phyloP scores from a whole-genome alignment of 2,113 vertebrate species.

The Balaeniceps rex region DNA sequence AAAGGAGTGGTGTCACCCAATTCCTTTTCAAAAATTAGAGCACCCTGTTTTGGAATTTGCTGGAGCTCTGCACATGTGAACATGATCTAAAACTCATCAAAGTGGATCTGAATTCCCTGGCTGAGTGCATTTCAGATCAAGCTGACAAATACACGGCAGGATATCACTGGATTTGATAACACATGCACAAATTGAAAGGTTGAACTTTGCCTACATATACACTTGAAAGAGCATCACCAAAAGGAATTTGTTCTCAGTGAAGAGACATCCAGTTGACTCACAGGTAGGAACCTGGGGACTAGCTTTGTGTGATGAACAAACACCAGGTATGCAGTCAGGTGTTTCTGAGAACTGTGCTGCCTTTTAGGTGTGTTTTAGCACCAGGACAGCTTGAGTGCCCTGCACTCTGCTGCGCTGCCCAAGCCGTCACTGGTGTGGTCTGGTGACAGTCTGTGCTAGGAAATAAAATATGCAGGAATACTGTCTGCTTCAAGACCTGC shows the following conservation, averaged over 20 bases:
- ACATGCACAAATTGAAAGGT: not conserved
- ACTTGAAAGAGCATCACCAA: not conserved
- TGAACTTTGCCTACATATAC: not conserved
- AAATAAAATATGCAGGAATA: conserved; percentile 73
- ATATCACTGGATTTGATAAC: not conserved
- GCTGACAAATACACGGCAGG: not conserved
- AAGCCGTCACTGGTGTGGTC: not conserved
- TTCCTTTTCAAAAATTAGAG: not conserved
- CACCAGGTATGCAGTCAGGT: not conserved
- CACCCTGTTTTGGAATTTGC: not conserved
- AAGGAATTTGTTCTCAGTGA: not conserved
- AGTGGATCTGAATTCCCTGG: not conserved
- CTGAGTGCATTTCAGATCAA: not conserved
- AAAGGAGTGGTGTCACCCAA: not conserved
- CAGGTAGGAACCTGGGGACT: not conserved
- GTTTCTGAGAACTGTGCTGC: not conserved
- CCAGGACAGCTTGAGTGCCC: not conserved
- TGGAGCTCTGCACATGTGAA: not conserved
- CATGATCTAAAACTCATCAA: not conserved
- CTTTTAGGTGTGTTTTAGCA: not conserved
- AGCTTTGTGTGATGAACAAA: not conserved
- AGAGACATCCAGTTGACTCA: not conserved
- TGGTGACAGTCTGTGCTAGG: not conserved
- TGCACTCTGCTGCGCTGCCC: not conserved
- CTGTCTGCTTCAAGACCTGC: conserved; percentile 64